Evolutionary conservation across 2,888 invertebrate genomes (phyloP), one percentile per base, ranked within the genome.

Genomic region (Chesias legatella): DNA sequence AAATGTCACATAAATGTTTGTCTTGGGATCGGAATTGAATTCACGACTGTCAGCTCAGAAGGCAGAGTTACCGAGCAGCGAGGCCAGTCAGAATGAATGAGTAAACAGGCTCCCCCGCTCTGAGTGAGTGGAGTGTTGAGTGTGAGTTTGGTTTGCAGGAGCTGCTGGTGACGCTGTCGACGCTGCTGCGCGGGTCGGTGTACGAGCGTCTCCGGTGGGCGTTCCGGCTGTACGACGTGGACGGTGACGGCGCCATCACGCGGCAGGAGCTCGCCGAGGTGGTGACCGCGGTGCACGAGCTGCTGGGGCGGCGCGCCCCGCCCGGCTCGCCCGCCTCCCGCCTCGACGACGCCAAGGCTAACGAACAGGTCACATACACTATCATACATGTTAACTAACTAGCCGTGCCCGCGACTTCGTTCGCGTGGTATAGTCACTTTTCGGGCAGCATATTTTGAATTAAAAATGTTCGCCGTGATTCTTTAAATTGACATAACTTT

Each of bases 131-230:
- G 26, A 29, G 37, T 11, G 39, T 13, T 38, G 3, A n/a, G 20
- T 31, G 4, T 8, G 10, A 11, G 8, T 6, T 25, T 21, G 5
- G 9, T 8, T 68, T 80, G 5, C 90, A 98, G 98, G 98, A 98
- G 81, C 92, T 98, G 67, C 90, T 98, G 56, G 95, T 97, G 52
- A 97, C 97, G 13, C 88, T 98, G 23, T 98, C 98, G 5, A 96
- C 98, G 0, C 86, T 98, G 33, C 91, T 98, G 33, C 92, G 98
- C 6, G 98, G 98, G 3, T 96, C 96, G 0, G 94, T 97, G 10
- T 96, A 97, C 79, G 98, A 98, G 80, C 94, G 98, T 49, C 91
- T 98, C 29, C 92, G 96, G 67, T 98, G 98, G 98, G 97, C 98
- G 8, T 99, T 99, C 89, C 94, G 96, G 60, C 88, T 99, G 41